phyloP scores from a whole-genome alignment of 2,888 invertebrate genomes.

The Drosophila subquinaria region DNA sequence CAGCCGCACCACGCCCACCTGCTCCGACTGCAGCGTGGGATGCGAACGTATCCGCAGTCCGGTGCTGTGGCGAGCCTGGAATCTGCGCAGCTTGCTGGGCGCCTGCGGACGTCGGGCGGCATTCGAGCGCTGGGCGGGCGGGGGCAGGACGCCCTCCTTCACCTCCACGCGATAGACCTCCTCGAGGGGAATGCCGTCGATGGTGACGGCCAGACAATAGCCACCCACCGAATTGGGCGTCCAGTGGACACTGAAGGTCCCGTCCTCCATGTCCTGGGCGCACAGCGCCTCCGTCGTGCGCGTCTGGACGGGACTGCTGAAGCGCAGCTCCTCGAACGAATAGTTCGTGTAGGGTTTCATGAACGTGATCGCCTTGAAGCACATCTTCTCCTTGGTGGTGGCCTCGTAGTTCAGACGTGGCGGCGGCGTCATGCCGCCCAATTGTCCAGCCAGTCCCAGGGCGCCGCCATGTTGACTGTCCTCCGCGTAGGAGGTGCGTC shows the following conservation, averaged over 20 bases:
- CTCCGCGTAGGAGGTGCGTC: constrained; percentile 81
- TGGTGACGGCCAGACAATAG: constrained; percentile 93
- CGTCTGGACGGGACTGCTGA: constrained; percentile 86
- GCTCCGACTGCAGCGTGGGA: constrained; percentile 97
- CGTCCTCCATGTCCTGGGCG: constrained; percentile 86
- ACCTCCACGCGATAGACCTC: constrained; percentile 93
- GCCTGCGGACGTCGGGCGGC: constrained; percentile 89
- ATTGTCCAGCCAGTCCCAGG: constrained; percentile 15
- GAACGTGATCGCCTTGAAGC: constrained; percentile 97
- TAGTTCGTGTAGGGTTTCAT: constrained; percentile 97
- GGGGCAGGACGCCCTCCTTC: constrained; percentile 92
- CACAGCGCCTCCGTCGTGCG: constrained; percentile 83
- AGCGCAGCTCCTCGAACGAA: constrained; percentile 97
- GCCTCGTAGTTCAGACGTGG: constrained; percentile 90
- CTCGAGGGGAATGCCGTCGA: constrained; percentile 91
- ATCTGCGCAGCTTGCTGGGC: constrained; percentile 91
- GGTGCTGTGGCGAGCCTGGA: constrained; percentile 92
- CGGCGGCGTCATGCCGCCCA: constrained; percentile 83
- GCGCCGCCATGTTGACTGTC: constrained; percentile 16
- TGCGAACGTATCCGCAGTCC: constrained; percentile 95
- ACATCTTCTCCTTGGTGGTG: constrained; percentile 95
- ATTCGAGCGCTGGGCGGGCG: constrained; percentile 89
- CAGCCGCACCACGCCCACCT: constrained; percentile 94
- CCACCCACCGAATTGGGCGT: constrained; percentile 95
- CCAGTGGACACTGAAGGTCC: constrained; percentile 91